Conservation (phyloP, 53 echinoderm and acorn worm genomes). For the Mesocentrotus franciscanus region DNA sequence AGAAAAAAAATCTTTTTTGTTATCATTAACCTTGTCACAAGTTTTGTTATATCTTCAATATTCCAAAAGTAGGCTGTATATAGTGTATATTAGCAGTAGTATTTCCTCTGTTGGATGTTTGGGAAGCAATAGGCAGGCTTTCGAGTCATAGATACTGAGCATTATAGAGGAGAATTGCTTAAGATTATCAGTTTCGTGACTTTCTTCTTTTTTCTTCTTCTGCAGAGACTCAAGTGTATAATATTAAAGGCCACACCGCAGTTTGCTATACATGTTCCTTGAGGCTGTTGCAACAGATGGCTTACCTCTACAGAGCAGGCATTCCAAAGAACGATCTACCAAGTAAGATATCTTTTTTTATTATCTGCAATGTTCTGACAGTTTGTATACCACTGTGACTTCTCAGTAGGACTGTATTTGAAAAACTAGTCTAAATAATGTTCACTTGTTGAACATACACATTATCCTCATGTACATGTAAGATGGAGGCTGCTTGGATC, state of each 20-base stretch:
- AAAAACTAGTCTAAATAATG: background rate
- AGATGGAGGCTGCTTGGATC: background rate
- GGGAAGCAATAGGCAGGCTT: too few relatives aligned
- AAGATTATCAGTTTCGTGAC: background rate
- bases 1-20: too few relatives aligned
- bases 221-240: constrained; percentile 33
- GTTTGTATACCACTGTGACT: too few relatives aligned
- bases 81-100: too few relatives aligned
- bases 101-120: too few relatives aligned
- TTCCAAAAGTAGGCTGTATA: too few relatives aligned
- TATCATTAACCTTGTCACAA: too few relatives aligned
- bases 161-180: too few relatives aligned
- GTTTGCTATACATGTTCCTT: constrained; percentile 86
- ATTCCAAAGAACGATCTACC: constrained; percentile 80
- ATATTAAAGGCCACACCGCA: constrained; percentile 57
- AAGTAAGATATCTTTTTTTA: constrained; percentile 68
- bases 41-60: too few relatives aligned
- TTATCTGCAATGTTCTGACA: background rate
- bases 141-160: too few relatives aligned
- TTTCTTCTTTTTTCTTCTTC: background rate
- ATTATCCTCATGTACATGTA: background rate
- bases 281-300: constrained; percentile 81
- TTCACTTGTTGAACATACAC: background rate
- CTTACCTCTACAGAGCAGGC: constrained; percentile 78
- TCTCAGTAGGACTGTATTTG: background rate